These are phyloP conservation scores for Oegoconia quadripuncta DNA, from an alignment of 2,888 invertebrate species.

Conservation along the genomic window DNA sequence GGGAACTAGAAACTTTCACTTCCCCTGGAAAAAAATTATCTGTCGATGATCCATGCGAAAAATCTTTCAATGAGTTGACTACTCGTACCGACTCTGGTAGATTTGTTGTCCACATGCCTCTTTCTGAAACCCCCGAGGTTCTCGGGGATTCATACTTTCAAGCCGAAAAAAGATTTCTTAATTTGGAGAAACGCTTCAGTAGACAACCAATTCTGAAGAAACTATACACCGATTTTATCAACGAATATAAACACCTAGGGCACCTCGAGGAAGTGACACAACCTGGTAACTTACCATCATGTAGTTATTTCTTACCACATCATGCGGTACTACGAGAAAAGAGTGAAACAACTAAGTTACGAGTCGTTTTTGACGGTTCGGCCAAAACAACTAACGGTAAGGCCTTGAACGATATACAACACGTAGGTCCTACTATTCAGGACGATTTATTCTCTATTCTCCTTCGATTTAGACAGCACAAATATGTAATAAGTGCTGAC, in stretches of 20 bases:
- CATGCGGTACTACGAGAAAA: slow-evolving; percentile 10
- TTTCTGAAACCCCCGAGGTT: background rate
- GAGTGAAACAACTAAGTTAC: slow-evolving; percentile 14
- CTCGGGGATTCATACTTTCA: background rate
- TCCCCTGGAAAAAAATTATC: slow-evolving; percentile 26
- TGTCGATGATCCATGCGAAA: slow-evolving; percentile 15
- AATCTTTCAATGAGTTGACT: background rate
- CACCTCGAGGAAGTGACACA: background rate
- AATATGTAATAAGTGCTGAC: slow-evolving; percentile 13
- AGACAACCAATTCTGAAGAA: background rate
- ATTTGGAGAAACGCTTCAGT: slow-evolving; percentile 1
- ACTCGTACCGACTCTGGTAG: background rate
- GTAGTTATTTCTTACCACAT: slow-evolving; percentile 12
- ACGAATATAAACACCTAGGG: background rate
- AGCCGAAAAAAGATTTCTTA: slow-evolving; percentile 1
- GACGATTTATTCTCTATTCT: slow-evolving; percentile 14
- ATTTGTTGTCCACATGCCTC: background rate
- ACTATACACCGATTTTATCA: background rate
- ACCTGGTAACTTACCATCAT: background rate
- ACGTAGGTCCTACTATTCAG: slow-evolving; percentile 15
- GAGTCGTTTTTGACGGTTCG: too few relatives aligned
- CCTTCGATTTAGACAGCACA: slow-evolving; percentile 8
- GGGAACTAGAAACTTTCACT: too few relatives aligned
- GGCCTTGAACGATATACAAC: slow-evolving; percentile 14
- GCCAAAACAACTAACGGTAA: slow-evolving; percentile 6